Conservation (phyloP, 1,140 invertebrate species). For the Tetragnatha versicolor region DNA sequence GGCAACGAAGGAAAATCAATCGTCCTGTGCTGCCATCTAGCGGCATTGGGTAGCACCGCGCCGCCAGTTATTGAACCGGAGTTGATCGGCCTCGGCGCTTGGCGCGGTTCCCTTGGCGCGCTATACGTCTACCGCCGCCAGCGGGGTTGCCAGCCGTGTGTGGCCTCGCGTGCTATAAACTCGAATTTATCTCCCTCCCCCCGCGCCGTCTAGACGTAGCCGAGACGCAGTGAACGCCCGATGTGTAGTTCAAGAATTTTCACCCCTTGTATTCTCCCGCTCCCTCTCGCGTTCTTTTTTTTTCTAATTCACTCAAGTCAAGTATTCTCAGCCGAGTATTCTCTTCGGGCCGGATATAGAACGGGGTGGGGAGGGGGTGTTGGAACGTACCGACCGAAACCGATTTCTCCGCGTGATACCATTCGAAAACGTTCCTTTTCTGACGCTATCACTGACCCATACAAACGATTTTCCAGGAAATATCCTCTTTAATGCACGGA, state of each 20-base stretch:
- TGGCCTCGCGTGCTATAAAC: slow-evolving; percentile 46
- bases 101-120: slow-evolving; percentile 4
- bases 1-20: no score
- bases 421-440: no score
- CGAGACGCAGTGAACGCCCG: slow-evolving; percentile 52
- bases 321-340: slow-evolving; percentile 9
- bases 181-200: slow-evolving; percentile 24
- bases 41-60: not conserved
- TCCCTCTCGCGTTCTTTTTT: slow-evolving; percentile 1
- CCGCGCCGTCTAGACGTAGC: slow-evolving; percentile 40
- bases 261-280: slow-evolving; percentile 12
- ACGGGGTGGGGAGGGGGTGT: not conserved
- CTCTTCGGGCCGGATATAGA: slow-evolving; percentile 35
- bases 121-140: slow-evolving; percentile 21
- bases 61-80: slow-evolving; percentile 29
- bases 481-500: no score
- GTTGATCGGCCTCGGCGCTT: slow-evolving; percentile 27
- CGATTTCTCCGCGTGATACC: slow-evolving; percentile 7
- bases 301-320: not conserved
- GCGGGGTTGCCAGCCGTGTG: slow-evolving; percentile 5
- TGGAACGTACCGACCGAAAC: slow-evolving; percentile 15
- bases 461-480: no score
- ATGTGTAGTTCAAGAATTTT: slow-evolving; percentile 23
- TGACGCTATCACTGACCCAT: no score
- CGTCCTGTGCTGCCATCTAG: slow-evolving; percentile 42